Evolutionary conservation across 2,888 invertebrate genomes (phyloP), one percentile per base, ranked within the genome.

Genomic region (Formica aserva): DNA sequence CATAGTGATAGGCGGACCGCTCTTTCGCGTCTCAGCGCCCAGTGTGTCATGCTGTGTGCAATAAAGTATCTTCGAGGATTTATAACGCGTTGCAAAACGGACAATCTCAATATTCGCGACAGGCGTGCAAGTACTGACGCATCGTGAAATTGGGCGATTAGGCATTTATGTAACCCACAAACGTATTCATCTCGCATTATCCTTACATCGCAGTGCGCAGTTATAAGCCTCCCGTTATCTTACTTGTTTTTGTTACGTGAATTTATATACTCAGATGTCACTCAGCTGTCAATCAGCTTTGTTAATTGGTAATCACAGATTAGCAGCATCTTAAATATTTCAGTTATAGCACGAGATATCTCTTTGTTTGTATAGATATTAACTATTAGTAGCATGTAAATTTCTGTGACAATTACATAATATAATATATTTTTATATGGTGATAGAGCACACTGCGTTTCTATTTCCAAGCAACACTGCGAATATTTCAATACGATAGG

Each of bases 31-130:
- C 82, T 55, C 38, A 29, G 55, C 75, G 67, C 60, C 52, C 48
- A 41, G 66, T 52, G 55, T 57, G 77, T 75, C 83, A 38, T 45
- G 52, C 52, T 52, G n/a, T 52, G 52, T 52, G 85, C 74, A 85
- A 85, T 84, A 69, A 85, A 85, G 75, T 84, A 85, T 80, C 85
- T 71, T 72, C 62, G 80, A 81, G 74, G 80, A 85, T 85, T 85
- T 84, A 84, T 84, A 82, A 72, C 69, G 82, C 69, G 52, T 84
- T 84, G 82, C 84, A 84, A 84, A 82, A 84, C 81, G 84, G n/a
- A 60, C 72, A 71, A 65, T 81, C 57, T 84, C 71, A 63, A 81
- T 72, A 41, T 55, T 48, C 52, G 81, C 72, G 81, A 84, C 83
- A 78, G 60, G 52, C 38, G 18, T 63, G 22, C 63, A 48, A 69